Conservation (phyloP, 2,797 vertebrate species). For the Periparus ater region DNA sequence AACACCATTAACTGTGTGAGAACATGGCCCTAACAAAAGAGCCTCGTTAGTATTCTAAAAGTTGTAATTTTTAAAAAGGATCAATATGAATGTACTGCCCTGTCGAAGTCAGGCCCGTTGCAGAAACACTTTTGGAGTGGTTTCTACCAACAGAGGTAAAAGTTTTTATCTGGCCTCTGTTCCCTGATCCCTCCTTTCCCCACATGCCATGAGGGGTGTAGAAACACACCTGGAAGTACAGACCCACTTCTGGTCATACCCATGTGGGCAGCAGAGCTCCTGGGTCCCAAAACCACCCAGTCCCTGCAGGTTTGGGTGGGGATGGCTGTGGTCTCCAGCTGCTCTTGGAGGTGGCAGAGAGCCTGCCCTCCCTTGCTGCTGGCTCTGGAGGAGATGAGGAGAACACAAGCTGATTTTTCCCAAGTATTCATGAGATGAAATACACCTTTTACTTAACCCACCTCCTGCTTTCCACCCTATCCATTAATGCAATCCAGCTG, state of each 20-base stretch:
- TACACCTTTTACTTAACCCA: not conserved
- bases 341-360: rapidly evolving
- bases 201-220: not conserved
- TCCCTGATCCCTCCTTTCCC: not conserved
- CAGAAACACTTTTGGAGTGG: not conserved
- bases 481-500: not conserved
- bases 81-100: not conserved
- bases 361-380: not conserved
- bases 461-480: not conserved
- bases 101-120: rapidly evolving
- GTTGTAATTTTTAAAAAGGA: not conserved
- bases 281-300: rapidly evolving
- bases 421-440: not conserved
- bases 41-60: not conserved
- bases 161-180: not conserved
- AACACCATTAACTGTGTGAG: not conserved
- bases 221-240: not conserved
- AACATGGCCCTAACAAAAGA: not conserved
- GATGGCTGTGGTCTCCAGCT: not conserved
- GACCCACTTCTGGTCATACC: not conserved
- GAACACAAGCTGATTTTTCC: not conserved
- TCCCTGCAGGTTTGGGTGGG: not conserved
- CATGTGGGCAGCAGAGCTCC: not conserved
- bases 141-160: not conserved
- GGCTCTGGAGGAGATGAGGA: not conserved